Evolutionary conservation across 2,888 invertebrate species (phyloP).

Genomic region (Coleophora deauratella): DNA sequence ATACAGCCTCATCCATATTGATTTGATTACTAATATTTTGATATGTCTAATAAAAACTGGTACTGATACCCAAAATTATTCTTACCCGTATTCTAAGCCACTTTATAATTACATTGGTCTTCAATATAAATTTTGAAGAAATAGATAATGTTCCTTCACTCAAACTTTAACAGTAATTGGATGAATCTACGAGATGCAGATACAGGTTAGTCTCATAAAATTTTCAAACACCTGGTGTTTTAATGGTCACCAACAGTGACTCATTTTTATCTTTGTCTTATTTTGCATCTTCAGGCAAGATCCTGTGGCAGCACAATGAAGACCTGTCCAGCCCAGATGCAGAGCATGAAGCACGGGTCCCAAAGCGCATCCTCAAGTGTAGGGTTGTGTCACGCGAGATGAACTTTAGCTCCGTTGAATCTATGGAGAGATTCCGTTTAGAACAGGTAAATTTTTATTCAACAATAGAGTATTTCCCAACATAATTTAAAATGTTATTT

Average conservation of each 20-base stretch:
- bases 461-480: background rate
- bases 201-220: constrained; percentile 57
- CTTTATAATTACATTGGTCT: background rate
- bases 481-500: no score
- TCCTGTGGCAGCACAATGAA: constrained; percentile 97
- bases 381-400: constrained; percentile 91
- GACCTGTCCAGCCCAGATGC: constrained; percentile 91
- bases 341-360: constrained; percentile 97
- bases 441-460: constrained; percentile 76
- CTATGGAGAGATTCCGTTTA: constrained; percentile 95
- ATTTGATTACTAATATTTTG: background rate
- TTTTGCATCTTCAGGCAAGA: constrained; percentile 77
- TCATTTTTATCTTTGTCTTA: no score
- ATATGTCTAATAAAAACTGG: background rate
- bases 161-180: constrained; percentile 82
- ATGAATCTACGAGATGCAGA: constrained; percentile 98
- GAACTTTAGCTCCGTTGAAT: constrained; percentile 91
- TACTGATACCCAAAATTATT: background rate
- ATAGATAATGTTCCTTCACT: constrained; percentile 30
- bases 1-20: no score
- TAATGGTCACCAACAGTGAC: no score
- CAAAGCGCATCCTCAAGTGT: constrained; percentile 96
- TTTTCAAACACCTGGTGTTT: no score
- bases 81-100: background rate
- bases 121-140: background rate